These are phyloP conservation scores for Caenorhabditis tropicalis DNA, from an alignment of 1,140 invertebrate genomes.

Conservation along the genomic window DNA sequence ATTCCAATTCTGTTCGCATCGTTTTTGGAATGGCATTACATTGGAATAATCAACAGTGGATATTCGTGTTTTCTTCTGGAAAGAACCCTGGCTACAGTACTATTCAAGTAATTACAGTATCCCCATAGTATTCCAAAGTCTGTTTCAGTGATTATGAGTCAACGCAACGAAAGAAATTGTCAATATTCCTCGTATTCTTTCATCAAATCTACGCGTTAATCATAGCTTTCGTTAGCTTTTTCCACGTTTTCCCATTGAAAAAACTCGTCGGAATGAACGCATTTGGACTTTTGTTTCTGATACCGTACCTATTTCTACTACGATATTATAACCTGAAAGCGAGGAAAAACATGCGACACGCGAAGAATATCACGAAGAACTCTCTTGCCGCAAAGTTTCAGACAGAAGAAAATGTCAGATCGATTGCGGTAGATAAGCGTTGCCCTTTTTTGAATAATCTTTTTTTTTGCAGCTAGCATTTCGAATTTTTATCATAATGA, in stretches of 20 bases:
- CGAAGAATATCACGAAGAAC: slow-evolving; percentile 6
- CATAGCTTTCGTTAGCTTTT: not conserved
- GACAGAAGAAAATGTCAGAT: slow-evolving; percentile 13
- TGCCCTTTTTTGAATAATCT: no score
- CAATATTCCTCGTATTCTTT: not conserved
- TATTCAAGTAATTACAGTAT: not conserved
- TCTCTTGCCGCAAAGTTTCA: slow-evolving; percentile 16
- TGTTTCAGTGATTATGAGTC: slow-evolving; percentile 31
- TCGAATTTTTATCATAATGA: not conserved
- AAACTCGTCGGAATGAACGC: not conserved
- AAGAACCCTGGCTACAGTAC: not conserved
- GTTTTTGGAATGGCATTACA: not conserved
- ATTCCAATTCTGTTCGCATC: not conserved
- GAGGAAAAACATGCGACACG: not conserved
- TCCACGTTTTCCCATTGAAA: not conserved
- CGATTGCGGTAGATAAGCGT: not conserved
- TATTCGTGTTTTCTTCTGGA: not conserved
- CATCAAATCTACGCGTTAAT: not conserved
- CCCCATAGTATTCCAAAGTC: not conserved
- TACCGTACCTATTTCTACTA: not conserved
- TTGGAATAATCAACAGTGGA: not conserved
- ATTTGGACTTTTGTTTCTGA: not conserved
- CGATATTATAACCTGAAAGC: not conserved
- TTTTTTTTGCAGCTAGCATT: not conserved
- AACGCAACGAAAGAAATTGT: not conserved